Conservation (phyloP, 2,113 vertebrate species). For the Calyptommatus sinebrachiatus region DNA sequence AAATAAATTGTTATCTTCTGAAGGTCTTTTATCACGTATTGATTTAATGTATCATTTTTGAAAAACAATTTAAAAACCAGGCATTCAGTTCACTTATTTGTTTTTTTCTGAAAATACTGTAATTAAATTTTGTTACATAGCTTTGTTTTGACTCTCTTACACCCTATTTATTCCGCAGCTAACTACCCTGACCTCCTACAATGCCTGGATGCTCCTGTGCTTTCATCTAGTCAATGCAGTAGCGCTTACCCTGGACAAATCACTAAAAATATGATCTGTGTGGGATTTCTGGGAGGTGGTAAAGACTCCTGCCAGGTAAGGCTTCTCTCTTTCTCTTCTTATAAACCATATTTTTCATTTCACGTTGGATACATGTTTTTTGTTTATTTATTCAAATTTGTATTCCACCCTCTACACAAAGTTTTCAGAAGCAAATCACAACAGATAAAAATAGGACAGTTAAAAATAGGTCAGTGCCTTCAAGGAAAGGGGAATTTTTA, state of each 20-base stretch:
- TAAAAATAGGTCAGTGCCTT: no score
- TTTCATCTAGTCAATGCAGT: conserved; percentile 71
- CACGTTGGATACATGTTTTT: not conserved
- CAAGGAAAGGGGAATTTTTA: no score
- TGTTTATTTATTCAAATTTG: no score
- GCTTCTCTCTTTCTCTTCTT: not conserved
- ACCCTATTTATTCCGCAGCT: conserved; percentile 43
- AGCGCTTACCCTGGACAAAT: conserved; percentile 76
- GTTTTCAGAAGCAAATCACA: no score
- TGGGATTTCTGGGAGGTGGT: conserved; percentile 78
- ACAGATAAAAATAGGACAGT: no score
- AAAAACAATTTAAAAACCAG: not conserved
- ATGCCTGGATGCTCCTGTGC: conserved; percentile 76
- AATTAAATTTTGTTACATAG: not conserved
- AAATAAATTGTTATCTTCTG: no score
- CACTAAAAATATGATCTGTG: conserved; percentile 81
- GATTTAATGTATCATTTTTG: no score
- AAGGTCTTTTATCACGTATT: no score
- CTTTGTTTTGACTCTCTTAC: not conserved
- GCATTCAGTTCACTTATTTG: not conserved
- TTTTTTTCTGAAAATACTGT: no score
- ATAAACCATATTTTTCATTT: no score
- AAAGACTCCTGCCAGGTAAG: conserved; percentile 83
- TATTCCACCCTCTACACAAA: no score
- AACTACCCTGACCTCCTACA: conserved; percentile 71